Evolutionary conservation across 2,797 vertebrate genomes (phyloP), one percentile per base, ranked within the genome.

Genomic region (Diceros bicornis): DNA sequence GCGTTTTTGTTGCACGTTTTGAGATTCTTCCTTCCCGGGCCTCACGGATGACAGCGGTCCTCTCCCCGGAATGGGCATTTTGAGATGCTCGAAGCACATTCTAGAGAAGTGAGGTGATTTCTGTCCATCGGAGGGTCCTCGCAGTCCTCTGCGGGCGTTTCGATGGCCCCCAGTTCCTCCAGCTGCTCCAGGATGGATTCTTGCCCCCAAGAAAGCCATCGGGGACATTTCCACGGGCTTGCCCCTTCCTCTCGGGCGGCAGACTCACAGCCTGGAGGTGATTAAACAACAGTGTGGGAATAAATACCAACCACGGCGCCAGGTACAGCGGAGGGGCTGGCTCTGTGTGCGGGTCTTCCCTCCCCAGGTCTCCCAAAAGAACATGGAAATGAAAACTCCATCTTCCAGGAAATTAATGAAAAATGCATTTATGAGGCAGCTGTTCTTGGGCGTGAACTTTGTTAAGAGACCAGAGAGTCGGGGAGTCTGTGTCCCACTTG

Each of bases 401-500:
- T 59, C 87, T 95, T 93, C 97, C 97, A 94, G 89, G 83, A 96
- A 94, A 72, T 82, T 61, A 82, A 89, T 44, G 77, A 27, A 69
- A 86, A 87, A 69, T 0, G 20, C 17, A 2, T 93, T 94, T 72
- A 93, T 0, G 21, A 81, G 96, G 96, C 94, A 81, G 97, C 94
- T 94, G 91, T 44, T 95, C 82, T 83, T 6, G 44, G 97, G 91
- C 29, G 93, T 94, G 93, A 93, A 75, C 91, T 55, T 85, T n/a
- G 83, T 29, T 32, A 3, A 84, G 87, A n/a, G 74, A 50, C 85
- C 32, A 6, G 82, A 7, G 64, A 44, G 84, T 7, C 29, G 57
- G 12, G 78, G 75, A 34, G 83, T 52, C 50, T 13, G 4, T 52
- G 50, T 52, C 50, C 29, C 1, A 0, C 12, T 23, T 0, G 41